phyloP scores from a whole-genome alignment of 2,113 vertebrate genomes.

The Clarias gariepinus region DNA sequence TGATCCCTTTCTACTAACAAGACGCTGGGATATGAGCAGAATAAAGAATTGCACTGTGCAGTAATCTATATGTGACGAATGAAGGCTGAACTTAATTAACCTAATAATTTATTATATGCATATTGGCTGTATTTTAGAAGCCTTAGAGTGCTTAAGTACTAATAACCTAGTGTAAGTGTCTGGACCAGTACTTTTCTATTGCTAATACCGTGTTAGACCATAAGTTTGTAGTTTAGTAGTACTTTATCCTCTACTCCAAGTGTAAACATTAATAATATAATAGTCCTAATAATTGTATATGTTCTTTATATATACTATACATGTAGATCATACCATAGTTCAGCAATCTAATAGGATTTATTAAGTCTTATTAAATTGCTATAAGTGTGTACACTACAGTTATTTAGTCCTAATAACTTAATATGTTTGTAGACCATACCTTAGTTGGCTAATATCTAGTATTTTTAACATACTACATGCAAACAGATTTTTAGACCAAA shows the following conservation, averaged over 20 bases:
- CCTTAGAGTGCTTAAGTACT: not conserved
- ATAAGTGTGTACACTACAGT: not conserved
- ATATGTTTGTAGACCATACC: not conserved
- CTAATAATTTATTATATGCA: not conserved
- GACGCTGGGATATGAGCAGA: too few species aligned
- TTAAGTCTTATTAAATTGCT: not conserved
- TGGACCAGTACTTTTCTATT: too few species aligned
- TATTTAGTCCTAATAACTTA: not conserved
- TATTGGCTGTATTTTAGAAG: not conserved
- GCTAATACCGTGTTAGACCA: not conserved
- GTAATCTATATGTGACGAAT: too few species aligned
- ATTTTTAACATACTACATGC: not conserved
- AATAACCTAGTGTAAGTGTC: not conserved
- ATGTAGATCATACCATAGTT: not conserved
- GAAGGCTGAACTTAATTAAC: too few species aligned
- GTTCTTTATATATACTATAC: too few species aligned
- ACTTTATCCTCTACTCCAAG: not conserved
- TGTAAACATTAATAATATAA: too few species aligned
- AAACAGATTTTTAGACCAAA: not conserved
- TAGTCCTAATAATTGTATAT: too few species aligned
- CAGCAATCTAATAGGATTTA: not conserved
- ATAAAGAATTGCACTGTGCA: too few species aligned
- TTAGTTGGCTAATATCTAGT: not conserved
- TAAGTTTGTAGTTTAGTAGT: not conserved
- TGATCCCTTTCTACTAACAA: too few species aligned